Percentiles rank a stretch among this genome's conserved stretches.
These are phyloP conservation scores for Euzetes globulus DNA, from an alignment of 2,888 invertebrate species.

Conservation along the genomic window DNA sequence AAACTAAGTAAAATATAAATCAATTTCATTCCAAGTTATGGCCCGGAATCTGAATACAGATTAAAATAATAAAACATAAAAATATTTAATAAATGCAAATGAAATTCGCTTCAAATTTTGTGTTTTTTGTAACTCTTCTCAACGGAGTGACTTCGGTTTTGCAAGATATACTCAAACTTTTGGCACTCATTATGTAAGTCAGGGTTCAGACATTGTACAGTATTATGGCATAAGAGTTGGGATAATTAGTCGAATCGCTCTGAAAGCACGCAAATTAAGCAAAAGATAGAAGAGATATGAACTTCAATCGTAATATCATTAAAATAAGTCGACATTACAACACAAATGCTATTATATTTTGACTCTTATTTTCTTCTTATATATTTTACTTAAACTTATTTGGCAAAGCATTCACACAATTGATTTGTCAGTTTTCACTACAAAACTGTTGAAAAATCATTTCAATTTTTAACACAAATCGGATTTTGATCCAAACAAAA, in stretches of 20 bases:
- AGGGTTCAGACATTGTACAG: background rate
- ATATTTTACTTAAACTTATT: background rate
- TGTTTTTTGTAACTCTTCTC: no score
- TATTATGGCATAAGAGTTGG: background rate
- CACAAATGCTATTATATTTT: background rate
- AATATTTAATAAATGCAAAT: no score
- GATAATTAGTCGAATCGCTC: conserved; percentile 20
- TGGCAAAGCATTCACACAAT: background rate
- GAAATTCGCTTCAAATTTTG: no score
- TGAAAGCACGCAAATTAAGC: conserved; percentile 24
- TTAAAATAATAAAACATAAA: no score
- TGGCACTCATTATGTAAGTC: background rate
- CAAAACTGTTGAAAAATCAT: conserved; percentile 4
- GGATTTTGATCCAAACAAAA: background rate
- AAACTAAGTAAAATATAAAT: no score
- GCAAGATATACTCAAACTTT: no score
- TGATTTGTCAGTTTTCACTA: background rate
- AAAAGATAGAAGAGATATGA: background rate
- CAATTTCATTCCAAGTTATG: no score
- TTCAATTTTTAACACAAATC: background rate
- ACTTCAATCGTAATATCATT: background rate
- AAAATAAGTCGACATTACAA: background rate
- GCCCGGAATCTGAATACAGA: no score
- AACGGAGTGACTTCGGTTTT: no score
- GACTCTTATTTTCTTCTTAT: background rate